Conservation (phyloP, 1,140 invertebrate species). For the Notospermus geniculatus region DNA sequence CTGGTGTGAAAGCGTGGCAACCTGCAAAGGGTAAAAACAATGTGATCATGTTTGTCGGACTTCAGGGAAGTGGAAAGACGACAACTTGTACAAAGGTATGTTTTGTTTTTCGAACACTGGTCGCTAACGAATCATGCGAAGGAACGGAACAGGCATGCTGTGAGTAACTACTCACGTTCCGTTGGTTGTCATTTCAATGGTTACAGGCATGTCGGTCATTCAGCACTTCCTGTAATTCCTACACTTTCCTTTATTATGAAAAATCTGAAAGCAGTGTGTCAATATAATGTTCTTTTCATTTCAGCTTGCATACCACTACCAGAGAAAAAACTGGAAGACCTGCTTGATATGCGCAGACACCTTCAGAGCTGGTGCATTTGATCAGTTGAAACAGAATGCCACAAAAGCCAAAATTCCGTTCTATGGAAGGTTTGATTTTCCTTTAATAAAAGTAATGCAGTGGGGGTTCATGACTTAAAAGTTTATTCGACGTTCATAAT, state of each 20-base stretch:
- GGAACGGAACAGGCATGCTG: too few species aligned
- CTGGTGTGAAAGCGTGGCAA: slow-evolving; percentile 94
- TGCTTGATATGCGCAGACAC: slow-evolving; percentile 99
- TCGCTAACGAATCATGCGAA: too few species aligned
- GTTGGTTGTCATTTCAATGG: too few species aligned
- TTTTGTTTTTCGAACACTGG: too few species aligned
- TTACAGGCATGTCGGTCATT: too few species aligned
- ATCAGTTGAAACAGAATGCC: slow-evolving; percentile 99
- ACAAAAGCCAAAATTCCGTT: slow-evolving; percentile 99
- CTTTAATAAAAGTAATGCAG: slow-evolving; percentile 44
- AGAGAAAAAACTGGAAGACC: slow-evolving; percentile 99
- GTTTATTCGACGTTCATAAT: too few species aligned
- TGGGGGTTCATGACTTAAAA: too few species aligned
- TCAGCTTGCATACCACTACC: slow-evolving; percentile 88
- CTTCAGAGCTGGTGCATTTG: slow-evolving; percentile 98
- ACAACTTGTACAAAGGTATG: slow-evolving; percentile 94
- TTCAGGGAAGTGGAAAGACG: slow-evolving; percentile 98
- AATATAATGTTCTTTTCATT: slow-evolving; percentile 23
- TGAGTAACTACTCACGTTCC: too few species aligned
- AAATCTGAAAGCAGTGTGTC: too few species aligned
- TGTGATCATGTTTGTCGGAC: slow-evolving; percentile 99
- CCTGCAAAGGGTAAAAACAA: slow-evolving; percentile 94
- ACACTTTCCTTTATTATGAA: too few species aligned
- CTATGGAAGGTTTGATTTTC: slow-evolving; percentile 83
- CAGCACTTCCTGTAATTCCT: too few species aligned